These are phyloP conservation scores for Eueremaeus valkanovi DNA, from an alignment of 2,888 invertebrate genomes.

Conservation along the genomic window DNA sequence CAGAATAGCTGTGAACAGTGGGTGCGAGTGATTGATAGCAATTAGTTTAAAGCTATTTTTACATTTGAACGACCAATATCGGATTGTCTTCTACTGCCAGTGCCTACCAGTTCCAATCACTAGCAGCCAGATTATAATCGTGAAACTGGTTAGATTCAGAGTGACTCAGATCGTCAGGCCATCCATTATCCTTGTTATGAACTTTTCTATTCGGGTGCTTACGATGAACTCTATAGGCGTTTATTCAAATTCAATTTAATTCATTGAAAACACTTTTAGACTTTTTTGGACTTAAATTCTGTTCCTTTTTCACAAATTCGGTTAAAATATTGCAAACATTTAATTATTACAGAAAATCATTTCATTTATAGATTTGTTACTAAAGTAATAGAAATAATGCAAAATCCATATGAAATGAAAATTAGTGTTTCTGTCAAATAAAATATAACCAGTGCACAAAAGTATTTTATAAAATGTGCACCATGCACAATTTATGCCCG, in stretches of 20 bases:
- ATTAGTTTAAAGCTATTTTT: background rate
- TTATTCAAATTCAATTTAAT: background rate
- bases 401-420: no score
- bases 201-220: background rate
- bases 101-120: constrained; percentile 7
- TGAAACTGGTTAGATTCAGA: background rate
- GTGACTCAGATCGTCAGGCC: background rate
- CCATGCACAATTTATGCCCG: no score
- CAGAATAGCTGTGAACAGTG: constrained; percentile 17
- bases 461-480: no score
- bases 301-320: no score
- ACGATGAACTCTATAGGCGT: background rate
- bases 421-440: no score
- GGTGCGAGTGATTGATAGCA: constrained; percentile 23
- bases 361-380: no score
- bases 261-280: no score
- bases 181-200: background rate
- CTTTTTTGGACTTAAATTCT: no score
- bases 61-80: background rate
- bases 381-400: no score
- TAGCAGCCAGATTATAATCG: background rate
- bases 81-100: background rate
- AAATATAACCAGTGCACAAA: no score
- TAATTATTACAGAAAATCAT: no score
- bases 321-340: no score